These are phyloP conservation scores for Mythimna impura DNA, from an alignment of 2,888 invertebrate genomes.

Conservation along the genomic window DNA sequence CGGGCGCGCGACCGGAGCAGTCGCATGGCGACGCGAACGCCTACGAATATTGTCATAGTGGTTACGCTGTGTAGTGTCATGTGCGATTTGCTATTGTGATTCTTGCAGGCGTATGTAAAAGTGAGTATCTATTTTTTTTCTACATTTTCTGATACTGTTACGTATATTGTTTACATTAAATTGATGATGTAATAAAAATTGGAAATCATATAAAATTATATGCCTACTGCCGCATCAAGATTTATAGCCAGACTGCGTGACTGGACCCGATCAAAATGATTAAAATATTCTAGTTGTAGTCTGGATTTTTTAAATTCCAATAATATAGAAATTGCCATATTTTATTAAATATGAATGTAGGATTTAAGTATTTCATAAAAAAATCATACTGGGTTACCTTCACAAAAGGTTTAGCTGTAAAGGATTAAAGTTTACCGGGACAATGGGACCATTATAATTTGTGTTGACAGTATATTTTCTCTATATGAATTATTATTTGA, in stretches of 20 bases:
- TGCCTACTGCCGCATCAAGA: slow-evolving; percentile 23
- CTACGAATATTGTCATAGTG: slow-evolving; percentile 57
- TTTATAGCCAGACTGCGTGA: slow-evolving; percentile 16
- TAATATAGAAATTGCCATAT: background rate
- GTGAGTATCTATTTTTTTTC: slow-evolving; percentile 50
- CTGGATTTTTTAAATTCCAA: background rate
- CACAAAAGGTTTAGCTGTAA: slow-evolving; percentile 29
- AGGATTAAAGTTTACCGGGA: slow-evolving; percentile 39
- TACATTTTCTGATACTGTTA: background rate
- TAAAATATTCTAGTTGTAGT: background rate
- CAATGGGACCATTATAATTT: slow-evolving; percentile 24
- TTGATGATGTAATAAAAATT: background rate
- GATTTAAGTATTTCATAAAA: slow-evolving; percentile 6
- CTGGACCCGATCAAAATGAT: background rate
- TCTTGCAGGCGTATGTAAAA: slow-evolving; percentile 52
- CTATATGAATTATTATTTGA: slow-evolving; percentile 10
- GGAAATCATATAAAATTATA: slow-evolving; percentile 7
- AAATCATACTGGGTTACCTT: slow-evolving; percentile 1
- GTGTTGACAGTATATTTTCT: slow-evolving; percentile 13
- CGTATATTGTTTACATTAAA: background rate
- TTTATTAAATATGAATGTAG: background rate
- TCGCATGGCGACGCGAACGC: slow-evolving; percentile 63
- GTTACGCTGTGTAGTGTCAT: slow-evolving; percentile 66
- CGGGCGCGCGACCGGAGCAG: slow-evolving; percentile 60
- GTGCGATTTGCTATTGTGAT: slow-evolving; percentile 65